Percentiles rank a stretch among this genome's conserved stretches.
Conservation (phyloP, 2,797 vertebrate genomes). For the Bryconaethiops microstoma region DNA sequence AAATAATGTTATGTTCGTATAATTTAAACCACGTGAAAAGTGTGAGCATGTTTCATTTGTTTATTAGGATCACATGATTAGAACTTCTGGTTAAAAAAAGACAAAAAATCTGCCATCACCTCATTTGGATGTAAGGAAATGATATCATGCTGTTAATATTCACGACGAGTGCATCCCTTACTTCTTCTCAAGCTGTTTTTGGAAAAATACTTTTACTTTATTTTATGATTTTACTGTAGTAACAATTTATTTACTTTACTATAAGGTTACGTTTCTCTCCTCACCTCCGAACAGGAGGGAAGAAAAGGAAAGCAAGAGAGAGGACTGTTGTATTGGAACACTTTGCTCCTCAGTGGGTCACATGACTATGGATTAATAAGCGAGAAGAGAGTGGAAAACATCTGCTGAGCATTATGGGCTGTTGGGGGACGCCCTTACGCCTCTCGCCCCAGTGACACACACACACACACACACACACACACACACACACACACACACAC, state of each 20-base stretch:
- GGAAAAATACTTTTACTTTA: neutral
- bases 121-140: no score
- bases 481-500: slow-evolving; percentile 30
- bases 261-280: neutral
- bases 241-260: neutral
- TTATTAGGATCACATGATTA: no score
- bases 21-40: no score
- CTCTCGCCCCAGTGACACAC: slow-evolving; percentile 42
- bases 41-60: no score
- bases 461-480: slow-evolving; percentile 26
- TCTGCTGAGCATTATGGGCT: slow-evolving; percentile 63
- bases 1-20: no score
- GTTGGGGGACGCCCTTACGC: slow-evolving; percentile 54
- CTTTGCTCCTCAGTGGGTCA: slow-evolving; percentile 42
- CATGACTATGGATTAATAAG: slow-evolving; percentile 56
- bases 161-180: no score
- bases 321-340: slow-evolving; percentile 43
- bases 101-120: no score
- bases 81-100: no score
- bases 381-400: slow-evolving; percentile 61
- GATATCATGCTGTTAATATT: no score
- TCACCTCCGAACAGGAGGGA: neutral
- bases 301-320: slow-evolving; percentile 7
- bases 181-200: no score
- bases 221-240: neutral